A percentile compares a stretch with the other conserved stretches of the same genome.
phyloP scores from a whole-genome alignment of 2,888 invertebrate genomes.

The Rhodophaea formosa region DNA sequence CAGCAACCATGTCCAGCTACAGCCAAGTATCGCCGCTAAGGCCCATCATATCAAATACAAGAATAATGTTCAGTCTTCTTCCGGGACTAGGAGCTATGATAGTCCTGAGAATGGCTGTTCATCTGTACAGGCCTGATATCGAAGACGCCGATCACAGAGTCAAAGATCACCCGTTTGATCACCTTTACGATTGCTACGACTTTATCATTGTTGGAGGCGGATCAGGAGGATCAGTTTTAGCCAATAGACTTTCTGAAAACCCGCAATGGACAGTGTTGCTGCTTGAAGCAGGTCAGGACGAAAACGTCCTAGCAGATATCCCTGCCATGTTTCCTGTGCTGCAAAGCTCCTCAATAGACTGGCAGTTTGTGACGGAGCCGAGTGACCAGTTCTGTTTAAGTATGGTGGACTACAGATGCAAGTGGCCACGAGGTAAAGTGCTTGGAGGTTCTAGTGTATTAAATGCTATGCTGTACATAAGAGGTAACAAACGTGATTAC shows the following conservation, averaged over 20 bases:
- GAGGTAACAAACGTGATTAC: slow-evolving; percentile 92
- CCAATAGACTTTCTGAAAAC: slow-evolving; percentile 88
- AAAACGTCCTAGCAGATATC: slow-evolving; percentile 86
- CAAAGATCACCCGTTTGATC: slow-evolving; percentile 71
- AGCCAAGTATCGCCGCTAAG: slow-evolving; percentile 48
- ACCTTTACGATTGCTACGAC: slow-evolving; percentile 85
- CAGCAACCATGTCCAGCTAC: slow-evolving; percentile 48
- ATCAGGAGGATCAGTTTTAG: slow-evolving; percentile 90
- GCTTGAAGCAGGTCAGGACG: slow-evolving; percentile 90
- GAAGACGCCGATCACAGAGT: slow-evolving; percentile 84
- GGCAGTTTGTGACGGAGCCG: slow-evolving; percentile 90
- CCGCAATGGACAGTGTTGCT: slow-evolving; percentile 86
- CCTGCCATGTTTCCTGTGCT: slow-evolving; percentile 86
- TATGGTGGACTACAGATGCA: slow-evolving; percentile 83
- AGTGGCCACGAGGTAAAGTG: slow-evolving; percentile 90
- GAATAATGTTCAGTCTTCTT: slow-evolving; percentile 84
- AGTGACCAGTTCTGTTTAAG: slow-evolving; percentile 85
- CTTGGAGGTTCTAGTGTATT: slow-evolving; percentile 90
- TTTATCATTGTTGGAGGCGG: slow-evolving; percentile 92
- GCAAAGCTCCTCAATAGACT: slow-evolving; percentile 88
- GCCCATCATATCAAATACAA: slow-evolving; percentile 78
- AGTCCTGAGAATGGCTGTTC: slow-evolving; percentile 83
- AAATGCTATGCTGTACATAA: slow-evolving; percentile 94
- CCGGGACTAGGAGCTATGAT: slow-evolving; percentile 85
- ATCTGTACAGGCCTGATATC: slow-evolving; percentile 85